These are phyloP conservation scores for Lutraria rhynchaena DNA, from an alignment of 1,140 invertebrate species.

Conservation along the genomic window DNA sequence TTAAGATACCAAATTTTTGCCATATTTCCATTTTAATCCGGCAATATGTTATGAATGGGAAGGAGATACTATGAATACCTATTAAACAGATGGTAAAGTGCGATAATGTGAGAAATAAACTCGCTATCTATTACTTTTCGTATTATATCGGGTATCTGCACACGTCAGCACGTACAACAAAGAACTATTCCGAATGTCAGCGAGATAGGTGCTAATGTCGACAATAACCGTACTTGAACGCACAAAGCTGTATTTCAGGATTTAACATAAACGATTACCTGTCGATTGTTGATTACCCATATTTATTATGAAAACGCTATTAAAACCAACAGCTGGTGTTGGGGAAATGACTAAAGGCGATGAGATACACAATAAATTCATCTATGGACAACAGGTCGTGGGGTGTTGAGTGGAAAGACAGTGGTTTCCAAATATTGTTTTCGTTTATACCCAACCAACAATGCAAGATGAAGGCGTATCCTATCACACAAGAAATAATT, in stretches of 20 bases:
- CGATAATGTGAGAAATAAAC: conserved; percentile 9
- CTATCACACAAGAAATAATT: too few relatives aligned
- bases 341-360: too few relatives aligned
- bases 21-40: background rate
- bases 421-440: too few relatives aligned
- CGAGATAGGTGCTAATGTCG: background rate
- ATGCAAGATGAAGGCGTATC: too few relatives aligned
- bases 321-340: background rate
- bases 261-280: background rate
- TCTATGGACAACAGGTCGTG: too few relatives aligned
- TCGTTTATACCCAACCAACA: too few relatives aligned
- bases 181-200: background rate
- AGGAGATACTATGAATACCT: background rate
- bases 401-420: too few relatives aligned
- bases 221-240: background rate
- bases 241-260: background rate
- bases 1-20: background rate
- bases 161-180: background rate
- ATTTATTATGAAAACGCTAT: background rate
- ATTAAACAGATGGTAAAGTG: background rate
- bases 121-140: background rate
- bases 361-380: too few relatives aligned
- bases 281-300: background rate
- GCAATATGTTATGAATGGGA: background rate
- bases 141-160: background rate